Evolutionary conservation across 2,888 invertebrate genomes (phyloP).

Genomic region (Chrysolina oricalcia): DNA sequence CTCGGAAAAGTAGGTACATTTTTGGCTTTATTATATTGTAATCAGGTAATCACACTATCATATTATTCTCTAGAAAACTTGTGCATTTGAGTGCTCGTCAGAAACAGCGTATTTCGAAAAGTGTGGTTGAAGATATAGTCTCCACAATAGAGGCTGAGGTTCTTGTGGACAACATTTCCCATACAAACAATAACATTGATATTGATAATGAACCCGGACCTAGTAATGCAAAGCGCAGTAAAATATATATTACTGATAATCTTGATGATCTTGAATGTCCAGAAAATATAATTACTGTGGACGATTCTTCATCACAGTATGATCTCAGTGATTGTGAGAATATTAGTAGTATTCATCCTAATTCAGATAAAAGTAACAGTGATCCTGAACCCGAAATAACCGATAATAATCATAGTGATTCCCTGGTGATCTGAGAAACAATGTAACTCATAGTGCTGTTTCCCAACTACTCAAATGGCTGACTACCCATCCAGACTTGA

Average conservation of each 20-base stretch:
- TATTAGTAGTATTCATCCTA: background rate
- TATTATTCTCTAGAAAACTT: conserved; percentile 20
- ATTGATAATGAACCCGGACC: conserved; percentile 19
- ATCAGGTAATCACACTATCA: background rate
- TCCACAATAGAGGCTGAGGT: conserved; percentile 27
- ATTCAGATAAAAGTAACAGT: conserved; percentile 5
- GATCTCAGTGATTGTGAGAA: conserved; percentile 3
- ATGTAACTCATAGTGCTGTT: conserved; percentile 38
- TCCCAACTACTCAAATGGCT: conserved; percentile 35
- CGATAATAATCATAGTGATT: conserved; percentile 5
- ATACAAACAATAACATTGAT: conserved; percentile 14
- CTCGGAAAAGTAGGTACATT: conserved; percentile 1
- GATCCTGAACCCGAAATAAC: conserved; percentile 5
- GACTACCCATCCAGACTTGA: conserved; percentile 14
- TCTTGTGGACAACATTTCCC: conserved; percentile 12
- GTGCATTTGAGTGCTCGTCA: conserved; percentile 2
- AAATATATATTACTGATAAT: conserved; percentile 18
- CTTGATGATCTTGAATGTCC: conserved; percentile 7
- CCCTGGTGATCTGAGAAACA: conserved; percentile 22
- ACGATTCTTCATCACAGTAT: background rate
- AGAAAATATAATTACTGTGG: background rate
- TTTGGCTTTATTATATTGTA: background rate
- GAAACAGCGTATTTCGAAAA: conserved; percentile 8
- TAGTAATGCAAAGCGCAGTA: conserved; percentile 21
- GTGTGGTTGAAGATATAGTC: background rate